Base-by-base conservation (phyloP, 2,113 vertebrate genomes). In the Gobiocypris rarus region DNA sequence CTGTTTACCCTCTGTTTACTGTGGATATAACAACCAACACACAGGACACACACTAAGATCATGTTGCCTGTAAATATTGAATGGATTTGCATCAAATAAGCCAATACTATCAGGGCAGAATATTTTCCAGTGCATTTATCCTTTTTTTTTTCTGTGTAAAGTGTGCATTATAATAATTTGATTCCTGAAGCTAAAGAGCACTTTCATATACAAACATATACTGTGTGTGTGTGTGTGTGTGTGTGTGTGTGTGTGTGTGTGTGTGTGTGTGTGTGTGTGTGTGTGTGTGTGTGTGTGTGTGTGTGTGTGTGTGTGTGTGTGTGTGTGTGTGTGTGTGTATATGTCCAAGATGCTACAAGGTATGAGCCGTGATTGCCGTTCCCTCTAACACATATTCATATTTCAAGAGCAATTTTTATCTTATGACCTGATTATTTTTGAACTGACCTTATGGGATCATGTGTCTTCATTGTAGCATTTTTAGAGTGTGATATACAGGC, bases 381-480 rank as follows among this genome's bases (percentile, higher is more conserved):
- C 28, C 50, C 75, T 54, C 50, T 24, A 8, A 58, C 75, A 78
- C 75, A 26, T 45, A 78, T 61, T 78, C 56, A 45, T 26, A 78
- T 82, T 70, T 58, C 54, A 54, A 14, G 34, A 15, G 48, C 45
- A 54, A 56, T 54, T 70, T 63, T 63, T 54, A 28, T 84, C 75
- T 84, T 34, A 74, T 69, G 65, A 82, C 31, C 74, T 76, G 59
- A 50, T 84, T 85, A 77, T 41, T 86, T 84, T 81, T 58, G 83
- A 77, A 38, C 73, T 69, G 87, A 88, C 85, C 89, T 80, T 87
- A 82, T 73, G 34, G 84, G 65, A 48, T 86, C 75, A 59, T 75
- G 84, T 71, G 56, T 89, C 90, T 90, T 89, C 87, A 89, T 91
- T 88, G 81, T 89, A 84, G 77, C 65, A 75, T 78, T 90, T 92